phyloP scores from a whole-genome alignment of 2,797 vertebrate species.

The Euthynnus affinis region DNA sequence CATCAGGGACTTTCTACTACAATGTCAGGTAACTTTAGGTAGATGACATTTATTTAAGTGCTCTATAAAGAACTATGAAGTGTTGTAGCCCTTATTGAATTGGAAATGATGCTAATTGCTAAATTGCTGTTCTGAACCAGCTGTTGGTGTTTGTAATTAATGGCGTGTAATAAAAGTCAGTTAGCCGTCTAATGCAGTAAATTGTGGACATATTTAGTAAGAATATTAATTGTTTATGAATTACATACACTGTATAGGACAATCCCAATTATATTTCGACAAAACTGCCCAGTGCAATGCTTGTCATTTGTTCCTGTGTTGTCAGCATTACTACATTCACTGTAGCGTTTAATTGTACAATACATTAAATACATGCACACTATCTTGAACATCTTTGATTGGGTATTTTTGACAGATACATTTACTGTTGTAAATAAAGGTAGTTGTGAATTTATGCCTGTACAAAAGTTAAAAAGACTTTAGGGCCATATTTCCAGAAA shows the following conservation, averaged over 20 bases:
- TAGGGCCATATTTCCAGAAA: neutral
- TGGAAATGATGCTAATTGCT: neutral
- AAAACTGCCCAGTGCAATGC: neutral
- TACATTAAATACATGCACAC: neutral
- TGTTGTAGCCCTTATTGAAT: too few relatives aligned
- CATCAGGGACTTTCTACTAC: neutral
- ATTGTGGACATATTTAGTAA: neutral
- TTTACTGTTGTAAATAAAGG: neutral
- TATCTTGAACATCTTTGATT: slow-evolving; percentile 3
- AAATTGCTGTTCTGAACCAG: neutral
- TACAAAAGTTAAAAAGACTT: neutral
- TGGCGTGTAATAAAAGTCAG: neutral
- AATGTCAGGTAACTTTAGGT: neutral
- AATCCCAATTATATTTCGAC: neutral
- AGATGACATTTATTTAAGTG: neutral
- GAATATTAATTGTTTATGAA: neutral
- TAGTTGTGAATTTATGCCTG: neutral
- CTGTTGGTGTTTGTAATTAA: neutral
- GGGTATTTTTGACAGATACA: neutral
- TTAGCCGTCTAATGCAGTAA: neutral
- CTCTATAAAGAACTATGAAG: neutral
- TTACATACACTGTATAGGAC: neutral
- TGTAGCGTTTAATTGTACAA: slow-evolving; percentile 8
- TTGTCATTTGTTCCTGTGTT: neutral
- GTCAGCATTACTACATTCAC: neutral